phyloP scores from a whole-genome alignment of 2,797 vertebrate species.

The Centroberyx gerrardi region DNA sequence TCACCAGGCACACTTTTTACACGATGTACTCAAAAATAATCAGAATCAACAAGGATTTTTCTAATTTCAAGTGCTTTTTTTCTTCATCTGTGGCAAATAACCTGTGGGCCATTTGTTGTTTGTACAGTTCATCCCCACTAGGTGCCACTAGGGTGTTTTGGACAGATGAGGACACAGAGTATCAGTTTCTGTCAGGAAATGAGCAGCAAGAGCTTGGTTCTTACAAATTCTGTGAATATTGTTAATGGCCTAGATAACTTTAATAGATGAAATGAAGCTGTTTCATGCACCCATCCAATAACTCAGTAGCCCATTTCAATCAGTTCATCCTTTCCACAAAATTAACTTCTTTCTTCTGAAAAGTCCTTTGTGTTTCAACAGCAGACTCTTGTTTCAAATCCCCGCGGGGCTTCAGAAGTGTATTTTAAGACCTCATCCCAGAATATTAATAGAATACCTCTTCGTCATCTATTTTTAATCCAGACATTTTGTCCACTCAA shows the following conservation, averaged over 20 bases:
- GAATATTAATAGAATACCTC: conserved; percentile 67
- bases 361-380: conserved; percentile 48
- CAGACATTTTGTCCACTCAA: conserved; percentile 37
- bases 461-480: conserved; percentile 73
- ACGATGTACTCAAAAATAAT: not conserved
- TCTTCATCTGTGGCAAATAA: not conserved
- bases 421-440: conserved; percentile 69
- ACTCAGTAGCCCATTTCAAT: conserved; percentile 53
- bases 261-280: conserved; percentile 30
- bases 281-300: conserved; percentile 23
- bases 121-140: conserved; percentile 59
- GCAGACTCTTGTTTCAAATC: conserved; percentile 28
- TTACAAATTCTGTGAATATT: conserved; percentile 3
- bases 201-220: conserved; percentile 6
- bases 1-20: not conserved
- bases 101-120: not conserved
- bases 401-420: conserved; percentile 51
- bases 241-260: conserved; percentile 14
- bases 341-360: conserved; percentile 23
- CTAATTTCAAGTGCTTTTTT: not conserved
- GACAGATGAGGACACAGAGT: not conserved
- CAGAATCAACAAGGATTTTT: no score
- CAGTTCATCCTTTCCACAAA: not conserved
- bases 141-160: conserved; percentile 68
- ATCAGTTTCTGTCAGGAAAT: conserved; percentile 13